Evolutionary conservation across 2,113 vertebrate genomes (phyloP).

Genomic region (Poeciliopsis retropinna): DNA sequence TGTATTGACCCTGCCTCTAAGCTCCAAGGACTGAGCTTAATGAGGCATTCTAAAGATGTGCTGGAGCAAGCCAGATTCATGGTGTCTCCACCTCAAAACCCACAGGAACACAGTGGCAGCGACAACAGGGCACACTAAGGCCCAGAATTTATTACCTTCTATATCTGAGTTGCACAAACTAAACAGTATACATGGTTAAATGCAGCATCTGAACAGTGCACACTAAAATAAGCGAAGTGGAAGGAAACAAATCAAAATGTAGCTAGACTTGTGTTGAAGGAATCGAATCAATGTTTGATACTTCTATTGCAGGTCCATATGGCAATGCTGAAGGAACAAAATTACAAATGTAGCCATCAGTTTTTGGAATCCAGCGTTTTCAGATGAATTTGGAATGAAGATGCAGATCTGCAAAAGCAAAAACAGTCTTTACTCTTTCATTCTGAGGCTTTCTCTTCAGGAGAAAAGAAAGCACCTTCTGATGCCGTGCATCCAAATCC

Average conservation of each 20-base stretch:
- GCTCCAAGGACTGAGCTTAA: neutral
- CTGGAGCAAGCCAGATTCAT: neutral
- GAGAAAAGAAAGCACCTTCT: conserved; percentile 9
- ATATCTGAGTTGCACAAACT: neutral
- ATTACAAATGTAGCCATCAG: neutral
- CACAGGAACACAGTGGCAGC: neutral
- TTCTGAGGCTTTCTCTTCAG: neutral
- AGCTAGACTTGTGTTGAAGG: neutral
- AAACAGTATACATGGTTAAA: neutral
- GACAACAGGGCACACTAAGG: neutral
- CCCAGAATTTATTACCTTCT: neutral
- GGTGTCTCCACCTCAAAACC: neutral
- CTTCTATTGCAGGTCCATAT: neutral
- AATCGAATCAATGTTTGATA: neutral
- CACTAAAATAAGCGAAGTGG: neutral
- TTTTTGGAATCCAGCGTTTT: neutral
- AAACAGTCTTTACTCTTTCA: neutral
- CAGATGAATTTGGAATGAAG: conserved; percentile 1
- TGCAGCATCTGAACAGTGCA: neutral
- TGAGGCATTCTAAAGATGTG: neutral
- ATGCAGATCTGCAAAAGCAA: neutral
- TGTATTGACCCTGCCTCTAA: neutral
- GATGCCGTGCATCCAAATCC: conserved; percentile 21
- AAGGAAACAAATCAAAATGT: neutral
- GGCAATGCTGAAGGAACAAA: neutral